Percentiles rank a stretch among this genome's conserved stretches.
phyloP scores from a whole-genome alignment of 1,140 invertebrate genomes.

The Drosophila lowei region DNA sequence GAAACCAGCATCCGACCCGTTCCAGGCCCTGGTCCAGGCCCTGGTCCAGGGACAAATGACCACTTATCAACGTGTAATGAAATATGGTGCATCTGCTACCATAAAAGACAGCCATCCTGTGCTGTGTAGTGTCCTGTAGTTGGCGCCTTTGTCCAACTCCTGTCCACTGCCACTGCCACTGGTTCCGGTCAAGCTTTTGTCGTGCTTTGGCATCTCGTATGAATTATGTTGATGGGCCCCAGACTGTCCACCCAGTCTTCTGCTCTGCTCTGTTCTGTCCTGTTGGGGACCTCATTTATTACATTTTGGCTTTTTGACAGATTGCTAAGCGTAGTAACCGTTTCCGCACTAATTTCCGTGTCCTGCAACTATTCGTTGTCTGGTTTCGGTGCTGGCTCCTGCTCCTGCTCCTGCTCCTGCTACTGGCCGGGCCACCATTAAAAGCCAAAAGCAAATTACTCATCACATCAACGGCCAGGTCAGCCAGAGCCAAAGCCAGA shows the following conservation, averaged over 20 bases:
- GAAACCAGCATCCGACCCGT: conserved; percentile 10
- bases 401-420: neutral
- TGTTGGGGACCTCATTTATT: conserved; percentile 62
- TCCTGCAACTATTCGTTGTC: conserved; percentile 66
- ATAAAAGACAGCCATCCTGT: conserved; percentile 39
- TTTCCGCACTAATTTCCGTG: conserved; percentile 80
- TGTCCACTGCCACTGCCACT: neutral
- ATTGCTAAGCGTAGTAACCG: conserved; percentile 78
- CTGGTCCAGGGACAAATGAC: conserved; percentile 61
- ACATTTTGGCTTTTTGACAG: conserved; percentile 81
- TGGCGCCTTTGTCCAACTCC: conserved; percentile 49
- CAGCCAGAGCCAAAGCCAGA: conserved; percentile 49
- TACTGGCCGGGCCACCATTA: conserved; percentile 40
- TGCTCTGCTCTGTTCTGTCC: neutral
- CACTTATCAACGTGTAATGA: conserved; percentile 80
- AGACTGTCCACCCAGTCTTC: neutral
- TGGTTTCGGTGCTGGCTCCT: neutral
- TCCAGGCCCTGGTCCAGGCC: neutral
- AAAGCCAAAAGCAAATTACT: conserved; percentile 81
- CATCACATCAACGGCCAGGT: conserved; percentile 75
- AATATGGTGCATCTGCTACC: conserved; percentile 66
- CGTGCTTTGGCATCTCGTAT: conserved; percentile 65
- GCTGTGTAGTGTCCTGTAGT: conserved; percentile 29
- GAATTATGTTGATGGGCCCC: conserved; percentile 68
- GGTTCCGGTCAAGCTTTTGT: conserved; percentile 58